Percentiles rank a stretch among this genome's conserved stretches.
Evolutionary conservation across 2,888 invertebrate species (phyloP).

Genomic region (Synergus gifuensis): DNA sequence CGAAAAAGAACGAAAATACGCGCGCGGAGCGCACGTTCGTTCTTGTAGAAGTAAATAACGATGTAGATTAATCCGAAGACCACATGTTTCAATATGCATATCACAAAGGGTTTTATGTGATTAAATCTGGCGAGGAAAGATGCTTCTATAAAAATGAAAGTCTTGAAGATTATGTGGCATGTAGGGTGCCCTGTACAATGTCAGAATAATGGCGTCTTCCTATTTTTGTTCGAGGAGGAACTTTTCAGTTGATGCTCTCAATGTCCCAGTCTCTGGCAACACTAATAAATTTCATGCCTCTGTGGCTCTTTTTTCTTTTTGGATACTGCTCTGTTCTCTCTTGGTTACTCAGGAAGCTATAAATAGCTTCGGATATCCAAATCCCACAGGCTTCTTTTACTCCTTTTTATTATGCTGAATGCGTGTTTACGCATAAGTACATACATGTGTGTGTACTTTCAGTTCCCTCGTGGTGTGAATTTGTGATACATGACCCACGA

Average conservation of each 20-base stretch:
- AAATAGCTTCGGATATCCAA: not conserved
- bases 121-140: not conserved
- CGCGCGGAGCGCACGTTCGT: too few species aligned
- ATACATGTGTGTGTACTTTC: not conserved
- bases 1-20: too few species aligned
- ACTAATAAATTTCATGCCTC: not conserved
- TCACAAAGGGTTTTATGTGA: not conserved
- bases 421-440: slow-evolving; percentile 9
- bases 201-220: not conserved
- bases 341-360: not conserved
- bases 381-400: not conserved
- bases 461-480: not conserved
- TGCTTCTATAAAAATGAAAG: not conserved
- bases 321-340: not conserved
- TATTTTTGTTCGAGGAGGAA: not conserved
- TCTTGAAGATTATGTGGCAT: not conserved
- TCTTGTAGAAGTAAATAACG: too few species aligned
- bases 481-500: not conserved
- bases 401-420: not conserved
- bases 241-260: not conserved
- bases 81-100: too few species aligned
- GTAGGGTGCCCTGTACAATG: not conserved
- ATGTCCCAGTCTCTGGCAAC: not conserved
- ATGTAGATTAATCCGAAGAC: too few species aligned
- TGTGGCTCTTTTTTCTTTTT: not conserved